phyloP scores from a whole-genome alignment of 2,113 vertebrate genomes.

The Tonatia bakeri region DNA sequence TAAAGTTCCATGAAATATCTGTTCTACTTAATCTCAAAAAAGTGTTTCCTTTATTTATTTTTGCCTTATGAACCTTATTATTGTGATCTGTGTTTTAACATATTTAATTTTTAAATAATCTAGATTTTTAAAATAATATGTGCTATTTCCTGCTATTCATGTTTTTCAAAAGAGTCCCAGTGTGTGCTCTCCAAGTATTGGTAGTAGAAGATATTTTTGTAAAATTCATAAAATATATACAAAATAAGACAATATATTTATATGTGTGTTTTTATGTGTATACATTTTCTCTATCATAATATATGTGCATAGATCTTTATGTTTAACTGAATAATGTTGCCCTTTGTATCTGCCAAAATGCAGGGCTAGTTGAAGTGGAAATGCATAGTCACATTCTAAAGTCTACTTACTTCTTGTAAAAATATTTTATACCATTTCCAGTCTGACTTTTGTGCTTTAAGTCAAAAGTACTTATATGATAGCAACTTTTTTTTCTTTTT shows the following conservation, averaged over 20 bases:
- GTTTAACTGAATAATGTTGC: not conserved
- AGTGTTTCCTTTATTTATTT: not conserved
- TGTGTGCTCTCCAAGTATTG: not conserved
- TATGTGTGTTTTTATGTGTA: not conserved
- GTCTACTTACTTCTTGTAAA: not conserved
- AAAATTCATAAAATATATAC: not conserved
- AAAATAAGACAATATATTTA: not conserved
- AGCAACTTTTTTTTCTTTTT: not conserved
- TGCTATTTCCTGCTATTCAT: not conserved
- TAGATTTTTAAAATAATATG: not conserved
- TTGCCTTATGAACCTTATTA: not conserved
- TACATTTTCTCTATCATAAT: not conserved
- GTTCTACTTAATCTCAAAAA: not conserved
- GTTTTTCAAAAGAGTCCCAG: not conserved
- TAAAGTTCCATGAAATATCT: not conserved
- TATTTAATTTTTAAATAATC: not conserved
- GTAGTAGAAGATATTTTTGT: not conserved
- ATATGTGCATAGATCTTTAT: not conserved
- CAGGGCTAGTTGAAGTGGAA: not conserved
- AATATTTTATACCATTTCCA: not conserved
- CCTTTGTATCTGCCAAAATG: not conserved
- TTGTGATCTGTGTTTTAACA: not conserved
- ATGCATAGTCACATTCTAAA: not conserved
- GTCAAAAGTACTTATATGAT: conserved; percentile 18
- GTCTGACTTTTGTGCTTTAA: conserved; percentile 7